phyloP scores from a whole-genome alignment of 1,140 invertebrate species.

The Saccostrea glomerata region DNA sequence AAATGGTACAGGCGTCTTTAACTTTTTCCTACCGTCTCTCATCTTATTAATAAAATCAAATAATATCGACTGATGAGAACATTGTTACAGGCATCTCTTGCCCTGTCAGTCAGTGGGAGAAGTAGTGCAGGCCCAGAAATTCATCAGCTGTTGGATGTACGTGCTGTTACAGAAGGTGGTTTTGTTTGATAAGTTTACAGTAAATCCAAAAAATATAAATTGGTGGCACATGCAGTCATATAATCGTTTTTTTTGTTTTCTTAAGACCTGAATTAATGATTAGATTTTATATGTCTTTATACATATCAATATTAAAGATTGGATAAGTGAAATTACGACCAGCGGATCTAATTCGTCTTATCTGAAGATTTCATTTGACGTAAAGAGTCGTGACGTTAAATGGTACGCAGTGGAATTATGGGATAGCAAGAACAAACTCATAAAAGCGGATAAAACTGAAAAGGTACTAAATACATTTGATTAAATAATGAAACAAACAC shows the following conservation, averaged over 20 bases:
- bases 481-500: too few species aligned
- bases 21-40: too few species aligned
- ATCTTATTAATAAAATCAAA: too few species aligned
- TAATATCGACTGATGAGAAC: too few species aligned
- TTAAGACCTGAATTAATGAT: background rate
- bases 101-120: background rate
- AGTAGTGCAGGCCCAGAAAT: background rate
- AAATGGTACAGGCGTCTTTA: too few species aligned
- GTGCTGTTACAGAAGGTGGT: background rate
- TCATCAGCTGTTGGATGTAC: background rate
- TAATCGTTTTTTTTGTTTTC: background rate
- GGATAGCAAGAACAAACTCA: background rate
- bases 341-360: background rate
- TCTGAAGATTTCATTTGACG: slow-evolving; percentile 22
- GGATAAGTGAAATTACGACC: background rate
- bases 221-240: too few species aligned
- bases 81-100: background rate
- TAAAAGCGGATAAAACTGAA: background rate
- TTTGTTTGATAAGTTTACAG: background rate
- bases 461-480: background rate
- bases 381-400: slow-evolving; percentile 3
- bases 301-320: background rate
- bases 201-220: too few species aligned
- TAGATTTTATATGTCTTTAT: background rate
- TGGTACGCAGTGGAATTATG: slow-evolving; percentile 17